These are phyloP conservation scores for Leptura quadrifasciata DNA, from an alignment of 2,888 invertebrate species.

Conservation along the genomic window DNA sequence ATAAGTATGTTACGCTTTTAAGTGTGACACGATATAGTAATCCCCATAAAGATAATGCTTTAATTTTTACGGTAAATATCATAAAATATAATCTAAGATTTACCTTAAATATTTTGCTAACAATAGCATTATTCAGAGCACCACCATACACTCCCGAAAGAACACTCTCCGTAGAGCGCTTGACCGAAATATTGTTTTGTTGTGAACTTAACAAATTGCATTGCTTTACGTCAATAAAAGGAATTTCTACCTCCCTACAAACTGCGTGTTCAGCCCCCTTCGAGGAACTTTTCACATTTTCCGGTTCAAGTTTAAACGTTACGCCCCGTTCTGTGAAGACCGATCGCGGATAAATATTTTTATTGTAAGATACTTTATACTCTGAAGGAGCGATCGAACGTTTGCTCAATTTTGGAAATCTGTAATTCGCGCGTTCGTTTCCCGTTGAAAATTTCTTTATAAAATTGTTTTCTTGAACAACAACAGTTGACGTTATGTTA, in stretches of 20 bases:
- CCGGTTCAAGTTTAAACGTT: constrained; percentile 35
- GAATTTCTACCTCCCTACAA: constrained; percentile 25
- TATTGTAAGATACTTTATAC: constrained; percentile 55
- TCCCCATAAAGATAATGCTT: background rate
- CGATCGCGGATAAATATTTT: constrained; percentile 53
- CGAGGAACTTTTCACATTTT: constrained; percentile 22
- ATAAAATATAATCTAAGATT: background rate
- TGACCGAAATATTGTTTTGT: background rate
- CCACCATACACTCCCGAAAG: constrained; percentile 39
- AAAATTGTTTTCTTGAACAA: constrained; percentile 40
- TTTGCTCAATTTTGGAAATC: constrained; percentile 55
- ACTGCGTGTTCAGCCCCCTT: constrained; percentile 17
- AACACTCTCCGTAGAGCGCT: constrained; percentile 28
- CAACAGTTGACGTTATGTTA: constrained; percentile 18
- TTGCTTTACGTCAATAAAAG: constrained; percentile 23
- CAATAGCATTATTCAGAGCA: constrained; percentile 24
- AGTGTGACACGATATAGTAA: too few species aligned
- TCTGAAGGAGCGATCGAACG: constrained; percentile 61
- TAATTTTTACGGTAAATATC: background rate
- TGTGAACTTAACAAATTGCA: background rate
- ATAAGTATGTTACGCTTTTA: too few species aligned
- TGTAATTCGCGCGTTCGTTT: constrained; percentile 40
- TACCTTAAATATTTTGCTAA: constrained; percentile 38
- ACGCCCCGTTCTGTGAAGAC: constrained; percentile 43
- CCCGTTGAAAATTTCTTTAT: constrained; percentile 43